phyloP scores from a whole-genome alignment of 2,797 vertebrate genomes.

The Microctenopoma steveboyesi region DNA sequence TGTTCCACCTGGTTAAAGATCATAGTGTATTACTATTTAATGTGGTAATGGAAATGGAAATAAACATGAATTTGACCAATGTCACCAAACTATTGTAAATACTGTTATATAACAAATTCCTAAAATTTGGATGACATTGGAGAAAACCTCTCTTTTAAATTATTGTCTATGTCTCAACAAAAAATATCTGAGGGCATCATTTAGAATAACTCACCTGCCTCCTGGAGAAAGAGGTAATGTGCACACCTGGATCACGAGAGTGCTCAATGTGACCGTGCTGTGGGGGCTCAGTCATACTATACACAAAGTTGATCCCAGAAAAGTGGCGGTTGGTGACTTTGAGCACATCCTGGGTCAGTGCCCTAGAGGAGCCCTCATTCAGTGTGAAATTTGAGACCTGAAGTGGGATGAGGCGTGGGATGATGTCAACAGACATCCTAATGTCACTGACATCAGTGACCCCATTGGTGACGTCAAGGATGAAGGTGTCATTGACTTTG shows the following conservation, averaged over 20 bases:
- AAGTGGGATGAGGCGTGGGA: constrained; percentile 87
- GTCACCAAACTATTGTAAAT: neutral
- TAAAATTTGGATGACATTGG: neutral
- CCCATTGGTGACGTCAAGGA: constrained; percentile 85
- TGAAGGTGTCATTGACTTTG: constrained; percentile 81
- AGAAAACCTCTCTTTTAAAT: neutral
- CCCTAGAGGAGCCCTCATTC: constrained; percentile 86
- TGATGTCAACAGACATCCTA: constrained; percentile 84
- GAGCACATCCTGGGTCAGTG: constrained; percentile 84
- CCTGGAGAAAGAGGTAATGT: constrained; percentile 86
- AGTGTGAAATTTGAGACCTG: constrained; percentile 88
- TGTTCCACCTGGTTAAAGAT: constrained; percentile 85
- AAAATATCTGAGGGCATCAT: neutral
- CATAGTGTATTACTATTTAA: constrained; percentile 9
- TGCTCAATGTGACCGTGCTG: constrained; percentile 87
- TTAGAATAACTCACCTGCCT: constrained; percentile 85
- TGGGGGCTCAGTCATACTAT: constrained; percentile 83
- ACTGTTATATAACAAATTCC: neutral
- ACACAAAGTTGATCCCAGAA: constrained; percentile 87
- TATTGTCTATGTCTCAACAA: neutral
- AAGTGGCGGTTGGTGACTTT: constrained; percentile 87
- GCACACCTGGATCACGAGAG: constrained; percentile 81
- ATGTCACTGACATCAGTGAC: constrained; percentile 81
- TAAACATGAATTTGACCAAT: neutral
- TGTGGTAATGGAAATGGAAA: constrained; percentile 22